Conservation (phyloP, 2,888 invertebrate species). For the Acanthosoma haemorrhoidale region DNA sequence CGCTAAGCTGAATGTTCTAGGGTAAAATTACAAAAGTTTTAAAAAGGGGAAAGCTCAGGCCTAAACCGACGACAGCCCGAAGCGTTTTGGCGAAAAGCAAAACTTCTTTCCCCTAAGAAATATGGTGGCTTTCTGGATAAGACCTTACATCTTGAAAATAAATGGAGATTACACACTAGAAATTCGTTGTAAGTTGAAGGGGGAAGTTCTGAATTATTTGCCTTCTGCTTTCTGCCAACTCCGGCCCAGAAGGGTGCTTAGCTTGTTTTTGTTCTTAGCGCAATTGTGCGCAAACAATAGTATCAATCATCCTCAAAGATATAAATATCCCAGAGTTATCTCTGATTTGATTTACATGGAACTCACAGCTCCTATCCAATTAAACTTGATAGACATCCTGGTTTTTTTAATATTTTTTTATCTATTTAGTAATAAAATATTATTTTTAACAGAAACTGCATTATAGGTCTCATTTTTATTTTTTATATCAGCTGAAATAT, state of each 20-base stretch:
- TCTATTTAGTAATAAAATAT: no score
- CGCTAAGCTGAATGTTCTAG: not conserved
- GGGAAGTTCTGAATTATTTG: not conserved
- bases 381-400: no score
- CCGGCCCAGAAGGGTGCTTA: not conserved
- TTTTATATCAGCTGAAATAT: no score
- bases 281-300: not conserved
- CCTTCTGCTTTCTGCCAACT: not conserved
- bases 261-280: constrained; percentile 4
- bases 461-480: no score
- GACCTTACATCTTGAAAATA: constrained; percentile 7
- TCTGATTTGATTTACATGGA: not conserved
- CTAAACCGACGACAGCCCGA: not conserved
- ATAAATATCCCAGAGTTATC: not conserved
- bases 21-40: not conserved
- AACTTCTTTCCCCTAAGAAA: not conserved
- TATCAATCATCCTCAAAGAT: not conserved
- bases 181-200: not conserved
- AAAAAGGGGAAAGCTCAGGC: not conserved
- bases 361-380: no score
- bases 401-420: no score
- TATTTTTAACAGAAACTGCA: no score
- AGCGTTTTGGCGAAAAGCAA: not conserved
- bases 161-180: constrained; percentile 8
- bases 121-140: not conserved